A percentile compares a stretch with the other conserved stretches of the same genome.
phyloP scores from a whole-genome alignment of 2,888 invertebrate genomes.

The Lycophotia porphyrea region DNA sequence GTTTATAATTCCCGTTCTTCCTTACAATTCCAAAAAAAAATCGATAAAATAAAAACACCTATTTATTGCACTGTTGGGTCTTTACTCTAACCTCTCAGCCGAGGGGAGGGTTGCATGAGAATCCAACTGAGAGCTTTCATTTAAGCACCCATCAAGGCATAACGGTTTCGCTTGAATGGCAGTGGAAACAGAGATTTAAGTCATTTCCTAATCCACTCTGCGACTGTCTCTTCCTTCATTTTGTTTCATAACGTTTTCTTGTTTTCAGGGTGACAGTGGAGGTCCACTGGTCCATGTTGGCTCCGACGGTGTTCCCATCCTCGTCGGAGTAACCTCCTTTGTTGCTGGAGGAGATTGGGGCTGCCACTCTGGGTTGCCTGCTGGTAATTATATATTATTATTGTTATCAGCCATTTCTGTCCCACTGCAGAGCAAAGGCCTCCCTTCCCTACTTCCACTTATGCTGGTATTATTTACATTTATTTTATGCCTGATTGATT shows the following conservation, averaged over 20 bases:
- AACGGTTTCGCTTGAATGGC: background rate
- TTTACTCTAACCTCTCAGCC: background rate
- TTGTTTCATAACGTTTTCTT: background rate
- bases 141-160: background rate
- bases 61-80: background rate
- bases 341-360: slow-evolving; percentile 81
- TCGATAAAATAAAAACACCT: too few relatives aligned
- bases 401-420: too few relatives aligned
- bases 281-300: slow-evolving; percentile 81
- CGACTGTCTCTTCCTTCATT: background rate
- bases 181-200: background rate
- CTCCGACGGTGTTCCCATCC: slow-evolving; percentile 71
- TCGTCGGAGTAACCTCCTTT: slow-evolving; percentile 84
- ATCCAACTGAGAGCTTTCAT: background rate
- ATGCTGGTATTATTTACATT: slow-evolving; percentile 73
- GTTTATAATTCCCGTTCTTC: background rate
- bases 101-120: background rate
- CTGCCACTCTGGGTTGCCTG: slow-evolving; percentile 85
- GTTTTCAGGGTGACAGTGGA: slow-evolving; percentile 85
- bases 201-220: background rate
- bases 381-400: too few relatives aligned
- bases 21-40: background rate
- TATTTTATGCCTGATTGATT: background rate
- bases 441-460: too few relatives aligned
- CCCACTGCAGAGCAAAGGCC: too few relatives aligned